Evolutionary conservation across 2,888 invertebrate species (phyloP).

Genomic region (Meta bourneti): DNA sequence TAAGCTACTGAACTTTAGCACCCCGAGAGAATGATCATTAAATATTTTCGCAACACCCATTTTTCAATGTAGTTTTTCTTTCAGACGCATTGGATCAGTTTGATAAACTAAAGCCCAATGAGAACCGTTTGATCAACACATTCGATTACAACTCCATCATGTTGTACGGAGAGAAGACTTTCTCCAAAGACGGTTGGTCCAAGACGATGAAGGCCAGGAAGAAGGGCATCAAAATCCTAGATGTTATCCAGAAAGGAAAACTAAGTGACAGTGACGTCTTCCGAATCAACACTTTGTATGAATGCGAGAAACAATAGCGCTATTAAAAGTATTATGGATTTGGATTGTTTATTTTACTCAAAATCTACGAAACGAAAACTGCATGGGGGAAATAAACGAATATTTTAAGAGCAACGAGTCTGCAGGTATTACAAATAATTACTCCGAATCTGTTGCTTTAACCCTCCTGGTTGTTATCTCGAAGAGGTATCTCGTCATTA

Average conservation of each 20-base stretch:
- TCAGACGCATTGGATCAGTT: slow-evolving; percentile 67
- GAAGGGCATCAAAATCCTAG: slow-evolving; percentile 57
- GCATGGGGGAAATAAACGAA: no score
- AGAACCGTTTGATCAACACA: slow-evolving; percentile 65
- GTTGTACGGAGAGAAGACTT: slow-evolving; percentile 77
- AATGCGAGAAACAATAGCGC: slow-evolving; percentile 53
- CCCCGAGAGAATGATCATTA: no score
- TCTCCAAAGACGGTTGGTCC: slow-evolving; percentile 69
- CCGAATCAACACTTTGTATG: slow-evolving; percentile 75
- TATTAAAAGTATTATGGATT: no score
- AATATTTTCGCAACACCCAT: no score
- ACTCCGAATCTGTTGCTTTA: no score
- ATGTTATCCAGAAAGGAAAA: slow-evolving; percentile 69
- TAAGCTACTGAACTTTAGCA: no score
- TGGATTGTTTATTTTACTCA: not conserved
- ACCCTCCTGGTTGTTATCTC: no score
- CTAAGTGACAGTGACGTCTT: slow-evolving; percentile 72
- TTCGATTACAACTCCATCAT: slow-evolving; percentile 77
- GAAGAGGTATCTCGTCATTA: no score
- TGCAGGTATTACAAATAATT: no score
- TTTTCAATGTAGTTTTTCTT: not conserved
- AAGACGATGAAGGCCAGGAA: slow-evolving; percentile 76
- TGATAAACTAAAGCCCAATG: slow-evolving; percentile 43
- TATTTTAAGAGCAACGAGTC: no score
- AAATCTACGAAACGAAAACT: not conserved